Evolutionary conservation across 2,113 vertebrate species (phyloP).

Genomic region (Peromyscus californicus): DNA sequence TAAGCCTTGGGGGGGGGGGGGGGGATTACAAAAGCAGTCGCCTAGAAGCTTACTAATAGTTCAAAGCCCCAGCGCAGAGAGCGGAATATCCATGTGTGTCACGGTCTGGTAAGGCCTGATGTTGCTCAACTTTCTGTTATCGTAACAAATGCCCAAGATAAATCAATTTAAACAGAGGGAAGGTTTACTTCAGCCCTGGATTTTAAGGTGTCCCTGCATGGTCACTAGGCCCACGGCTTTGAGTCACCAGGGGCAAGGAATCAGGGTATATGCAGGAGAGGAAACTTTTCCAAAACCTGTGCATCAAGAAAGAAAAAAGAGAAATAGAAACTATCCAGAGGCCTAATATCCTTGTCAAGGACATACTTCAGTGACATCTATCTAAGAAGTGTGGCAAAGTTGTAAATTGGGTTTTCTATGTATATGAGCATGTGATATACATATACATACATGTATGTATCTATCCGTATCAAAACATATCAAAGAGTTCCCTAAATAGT

Average conservation of each 20-base stretch:
- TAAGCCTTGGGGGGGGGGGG: not conserved
- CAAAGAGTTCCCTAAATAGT: not conserved
- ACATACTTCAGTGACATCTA: not conserved
- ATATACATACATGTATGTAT: not conserved
- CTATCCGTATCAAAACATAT: not conserved
- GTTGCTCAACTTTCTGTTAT: not conserved
- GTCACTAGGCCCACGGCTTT: not conserved
- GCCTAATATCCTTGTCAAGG: not conserved
- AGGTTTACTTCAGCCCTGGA: not conserved
- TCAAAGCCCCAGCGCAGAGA: not conserved
- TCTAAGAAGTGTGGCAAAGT: not conserved
- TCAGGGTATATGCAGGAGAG: not conserved
- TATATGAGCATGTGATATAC: not conserved
- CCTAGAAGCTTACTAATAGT: constrained; percentile 6
- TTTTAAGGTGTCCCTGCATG: not conserved
- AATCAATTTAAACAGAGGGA: not conserved
- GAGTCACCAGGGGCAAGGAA: not conserved
- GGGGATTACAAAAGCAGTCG: not conserved
- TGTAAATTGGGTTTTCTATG: not conserved
- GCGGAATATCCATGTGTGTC: not conserved
- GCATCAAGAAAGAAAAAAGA: not conserved
- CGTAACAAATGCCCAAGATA: not conserved
- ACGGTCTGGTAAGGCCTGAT: not conserved
- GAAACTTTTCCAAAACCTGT: not conserved
- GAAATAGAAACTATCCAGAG: not conserved